Evolutionary conservation across 2,797 vertebrate genomes (phyloP), one percentile per base, ranked within the genome.

Genomic region (Gymnoscopelus microlampas): DNA sequence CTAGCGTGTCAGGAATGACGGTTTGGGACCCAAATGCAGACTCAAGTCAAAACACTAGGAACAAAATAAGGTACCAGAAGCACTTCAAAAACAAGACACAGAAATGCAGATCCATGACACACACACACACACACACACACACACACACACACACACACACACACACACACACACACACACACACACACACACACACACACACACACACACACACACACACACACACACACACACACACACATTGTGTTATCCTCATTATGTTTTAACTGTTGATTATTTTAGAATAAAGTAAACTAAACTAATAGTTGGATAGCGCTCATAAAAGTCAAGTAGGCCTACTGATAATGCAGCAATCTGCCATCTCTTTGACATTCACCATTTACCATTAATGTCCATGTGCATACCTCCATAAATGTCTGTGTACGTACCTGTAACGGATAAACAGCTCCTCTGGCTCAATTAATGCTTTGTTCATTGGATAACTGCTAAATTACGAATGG

Each of bases 401-500:
- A 19, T 19, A 19, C 19, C 19, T 19, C 19, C 19, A 19, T 19
- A 19, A 19, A 19, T 19, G 19, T 19, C 19, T 19, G 19, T 19
- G 19, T 19, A 19, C 19, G 1, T 19, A 19, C 19, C 35, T 39
- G 35, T 39, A 39, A 39, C 5, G 5, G 35, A 39, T 4, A 39
- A 39, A 39, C 5, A 39, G 7, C 29, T 3, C 0, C 35, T 39
- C 35, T 56, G 73, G 71, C 69, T 51, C 73, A 68, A 51, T 83
- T 83, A 85, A 84, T 48, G 66, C 70, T 19, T 19, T 19, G 19
- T 19, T 19, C 19, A 19, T 19, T 19, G 82, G 79, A 86, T 88
- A 76, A 76, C 82, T 72, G 32, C 50, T 12, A 63, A 56, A 72
- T 62, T 70, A 83, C 85, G 82, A 86, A 85, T 69, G 62, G 78